Evolutionary conservation across 2,113 vertebrate species (phyloP).

Genomic region (Tamias sibiricus): DNA sequence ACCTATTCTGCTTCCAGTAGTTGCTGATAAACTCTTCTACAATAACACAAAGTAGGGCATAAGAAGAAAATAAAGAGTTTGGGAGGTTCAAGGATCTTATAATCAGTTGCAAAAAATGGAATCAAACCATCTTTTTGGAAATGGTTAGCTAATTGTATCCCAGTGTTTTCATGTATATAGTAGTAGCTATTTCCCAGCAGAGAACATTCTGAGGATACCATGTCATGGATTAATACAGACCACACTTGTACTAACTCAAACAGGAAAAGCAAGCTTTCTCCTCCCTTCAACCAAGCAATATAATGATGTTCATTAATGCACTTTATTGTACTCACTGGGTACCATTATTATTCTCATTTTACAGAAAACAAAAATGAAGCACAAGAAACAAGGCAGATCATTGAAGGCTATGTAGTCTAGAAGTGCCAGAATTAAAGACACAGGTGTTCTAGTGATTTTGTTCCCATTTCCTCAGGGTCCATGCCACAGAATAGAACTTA

Average conservation of each 20-base stretch:
- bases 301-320: rapidly evolving
- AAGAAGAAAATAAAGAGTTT: neutral
- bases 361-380: neutral
- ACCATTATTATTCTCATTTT: neutral
- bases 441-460: neutral
- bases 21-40: neutral
- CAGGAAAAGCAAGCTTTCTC: neutral
- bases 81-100: neutral
- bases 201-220: neutral
- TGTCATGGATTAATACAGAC: neutral
- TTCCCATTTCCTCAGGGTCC: neutral
- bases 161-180: neutral
- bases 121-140: neutral
- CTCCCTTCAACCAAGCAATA: neutral
- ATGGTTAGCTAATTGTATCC: neutral
- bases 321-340: neutral
- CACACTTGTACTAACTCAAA: neutral
- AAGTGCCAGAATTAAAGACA: neutral
- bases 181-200: neutral
- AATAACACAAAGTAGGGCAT: neutral
- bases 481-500: neutral
- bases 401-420: neutral
- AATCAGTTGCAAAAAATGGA: neutral
- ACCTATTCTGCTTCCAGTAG: neutral
- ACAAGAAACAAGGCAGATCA: neutral